Percentiles rank a stretch among this genome's conserved stretches.
Conservation (phyloP, 2,797 vertebrate genomes). For the Pseudopleuronectes americanus region DNA sequence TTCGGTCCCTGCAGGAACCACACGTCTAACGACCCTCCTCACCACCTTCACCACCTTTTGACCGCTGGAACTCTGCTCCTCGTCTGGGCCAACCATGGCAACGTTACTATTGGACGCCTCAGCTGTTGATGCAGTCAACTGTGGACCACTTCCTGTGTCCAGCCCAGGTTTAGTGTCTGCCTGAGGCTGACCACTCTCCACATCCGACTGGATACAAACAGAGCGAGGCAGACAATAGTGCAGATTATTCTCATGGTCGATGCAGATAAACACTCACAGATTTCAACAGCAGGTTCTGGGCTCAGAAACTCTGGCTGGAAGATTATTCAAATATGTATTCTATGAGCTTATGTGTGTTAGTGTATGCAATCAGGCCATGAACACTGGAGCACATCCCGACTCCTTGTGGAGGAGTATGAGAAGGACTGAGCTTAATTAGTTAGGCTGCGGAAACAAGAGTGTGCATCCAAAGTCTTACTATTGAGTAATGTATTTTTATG, state of each 20-base stretch:
- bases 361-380: slow-evolving; percentile 3
- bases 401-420: neutral
- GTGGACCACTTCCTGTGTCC: slow-evolving; percentile 60
- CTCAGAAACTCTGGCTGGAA: slow-evolving; percentile 8
- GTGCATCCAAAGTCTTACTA: neutral
- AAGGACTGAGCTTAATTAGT: neutral
- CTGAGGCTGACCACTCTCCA: slow-evolving; percentile 71
- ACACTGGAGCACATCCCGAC: neutral
- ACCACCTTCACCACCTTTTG: slow-evolving; percentile 86
- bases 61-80: slow-evolving; percentile 52
- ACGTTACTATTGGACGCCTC: slow-evolving; percentile 53
- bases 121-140: slow-evolving; percentile 40
- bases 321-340: slow-evolving; percentile 17
- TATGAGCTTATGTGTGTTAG: neutral
- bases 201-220: slow-evolving; percentile 85
- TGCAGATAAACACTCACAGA: slow-evolving; percentile 11
- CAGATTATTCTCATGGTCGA: slow-evolving; percentile 36
- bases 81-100: slow-evolving; percentile 67
- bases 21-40: slow-evolving; percentile 87
- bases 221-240: slow-evolving; percentile 35
- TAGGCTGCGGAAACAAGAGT: neutral
- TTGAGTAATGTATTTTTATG: neutral
- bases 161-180: slow-evolving; percentile 45
- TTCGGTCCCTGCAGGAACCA: slow-evolving; percentile 80
- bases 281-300: slow-evolving; percentile 10